Evolutionary conservation across 1,140 invertebrate species (phyloP).

Genomic region (Sinonovacula constricta): DNA sequence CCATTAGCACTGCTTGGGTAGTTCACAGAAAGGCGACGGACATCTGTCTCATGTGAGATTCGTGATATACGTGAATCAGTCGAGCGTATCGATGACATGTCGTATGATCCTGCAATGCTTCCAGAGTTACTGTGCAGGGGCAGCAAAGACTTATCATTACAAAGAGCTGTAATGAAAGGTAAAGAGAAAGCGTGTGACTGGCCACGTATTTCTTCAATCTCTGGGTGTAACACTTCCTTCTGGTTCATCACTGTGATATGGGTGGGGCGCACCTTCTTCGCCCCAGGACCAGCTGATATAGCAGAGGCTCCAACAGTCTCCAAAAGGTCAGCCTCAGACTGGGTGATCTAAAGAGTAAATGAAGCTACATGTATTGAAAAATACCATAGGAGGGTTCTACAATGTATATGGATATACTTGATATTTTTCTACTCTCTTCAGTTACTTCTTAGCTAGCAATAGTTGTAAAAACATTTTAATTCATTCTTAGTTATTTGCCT

Average conservation of each 20-base stretch:
- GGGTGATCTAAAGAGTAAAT: no score
- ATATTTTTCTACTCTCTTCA: no score
- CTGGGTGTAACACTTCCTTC: constrained; percentile 71
- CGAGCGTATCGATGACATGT: constrained; percentile 69
- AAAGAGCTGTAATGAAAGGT: constrained; percentile 72
- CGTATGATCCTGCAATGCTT: constrained; percentile 62
- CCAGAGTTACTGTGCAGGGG: constrained; percentile 55
- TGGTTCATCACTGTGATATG: constrained; percentile 65
- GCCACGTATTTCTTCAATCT: constrained; percentile 69
- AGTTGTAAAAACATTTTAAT: no score
- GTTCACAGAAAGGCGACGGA: constrained; percentile 66
- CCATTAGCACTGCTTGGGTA: constrained; percentile 59
- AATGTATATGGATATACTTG: no score
- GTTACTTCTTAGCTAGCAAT: no score
- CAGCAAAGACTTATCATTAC: constrained; percentile 71
- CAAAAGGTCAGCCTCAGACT: constrained; percentile 4
- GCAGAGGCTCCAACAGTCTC: background rate
- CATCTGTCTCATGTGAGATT: constrained; percentile 67
- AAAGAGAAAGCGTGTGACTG: constrained; percentile 68
- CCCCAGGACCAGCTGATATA: background rate
- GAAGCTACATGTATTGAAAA: no score
- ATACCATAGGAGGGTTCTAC: no score
- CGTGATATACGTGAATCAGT: constrained; percentile 67
- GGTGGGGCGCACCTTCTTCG: constrained; percentile 43
- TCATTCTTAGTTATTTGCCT: no score